These are phyloP conservation scores for Lithobates pipiens DNA, from an alignment of 2,797 vertebrate genomes.

Conservation along the genomic window DNA sequence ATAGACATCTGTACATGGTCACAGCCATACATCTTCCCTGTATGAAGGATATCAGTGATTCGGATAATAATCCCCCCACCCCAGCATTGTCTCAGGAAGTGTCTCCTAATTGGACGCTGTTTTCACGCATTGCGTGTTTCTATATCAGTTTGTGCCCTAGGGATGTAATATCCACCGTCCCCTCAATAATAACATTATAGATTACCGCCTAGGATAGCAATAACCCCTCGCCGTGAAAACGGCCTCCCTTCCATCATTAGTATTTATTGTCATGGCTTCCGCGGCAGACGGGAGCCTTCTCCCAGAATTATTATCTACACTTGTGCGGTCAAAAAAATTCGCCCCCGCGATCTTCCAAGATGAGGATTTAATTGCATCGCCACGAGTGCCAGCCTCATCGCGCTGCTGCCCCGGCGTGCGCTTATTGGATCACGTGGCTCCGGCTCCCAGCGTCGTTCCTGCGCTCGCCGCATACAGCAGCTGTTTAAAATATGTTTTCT, in stretches of 20 bases:
- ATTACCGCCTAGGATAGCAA: conserved; percentile 36
- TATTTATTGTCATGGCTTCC: conserved; percentile 60
- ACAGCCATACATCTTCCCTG: neutral
- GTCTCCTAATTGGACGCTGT: conserved; percentile 38
- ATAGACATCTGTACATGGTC: too few species aligned
- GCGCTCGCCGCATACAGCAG: conserved; percentile 1
- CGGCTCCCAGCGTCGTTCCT: neutral
- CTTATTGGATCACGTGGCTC: conserved; percentile 12
- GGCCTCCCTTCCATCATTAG: conserved; percentile 42
- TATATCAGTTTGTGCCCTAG: conserved; percentile 38
- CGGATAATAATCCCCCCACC: neutral
- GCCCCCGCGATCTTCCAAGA: conserved; percentile 51
- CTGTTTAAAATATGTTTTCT: neutral
- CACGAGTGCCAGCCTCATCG: neutral
- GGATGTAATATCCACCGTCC: conserved; percentile 42
- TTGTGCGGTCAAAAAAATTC: conserved; percentile 46
- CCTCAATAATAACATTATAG: conserved; percentile 60
- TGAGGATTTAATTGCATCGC: conserved; percentile 51
- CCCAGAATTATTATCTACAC: conserved; percentile 58
- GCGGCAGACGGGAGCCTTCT: conserved; percentile 52
- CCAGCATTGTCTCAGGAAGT: neutral
- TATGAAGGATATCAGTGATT: neutral
- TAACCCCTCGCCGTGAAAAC: conserved; percentile 34
- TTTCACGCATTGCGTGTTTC: conserved; percentile 4
- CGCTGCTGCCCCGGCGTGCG: neutral